Percentiles rank a stretch among this genome's conserved stretches.
phyloP scores from a whole-genome alignment of 2,888 invertebrate genomes.

The Branchinecta sandiegonensis region DNA sequence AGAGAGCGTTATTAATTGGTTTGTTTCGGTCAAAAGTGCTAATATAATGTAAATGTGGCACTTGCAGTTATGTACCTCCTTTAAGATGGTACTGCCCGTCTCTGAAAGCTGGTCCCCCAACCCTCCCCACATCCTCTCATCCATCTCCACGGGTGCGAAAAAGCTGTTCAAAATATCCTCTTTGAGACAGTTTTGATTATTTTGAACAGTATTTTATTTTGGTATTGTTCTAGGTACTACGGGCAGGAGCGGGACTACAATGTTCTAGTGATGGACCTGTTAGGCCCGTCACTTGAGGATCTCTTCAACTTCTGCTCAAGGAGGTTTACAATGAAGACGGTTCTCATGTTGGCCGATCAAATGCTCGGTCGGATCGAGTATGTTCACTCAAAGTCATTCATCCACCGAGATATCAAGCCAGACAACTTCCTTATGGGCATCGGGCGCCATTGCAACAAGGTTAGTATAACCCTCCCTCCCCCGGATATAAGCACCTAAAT shows the following conservation, averaged over 20 bases:
- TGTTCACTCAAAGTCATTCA: conserved; percentile 97
- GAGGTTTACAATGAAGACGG: conserved; percentile 98
- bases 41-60: too few species aligned
- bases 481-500: not conserved
- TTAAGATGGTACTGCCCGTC: too few species aligned
- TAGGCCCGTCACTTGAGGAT: conserved; percentile 95
- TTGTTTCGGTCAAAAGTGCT: too few species aligned
- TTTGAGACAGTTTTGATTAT: too few species aligned
- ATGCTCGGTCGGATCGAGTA: conserved; percentile 78
- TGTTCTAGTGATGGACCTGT: conserved; percentile 96
- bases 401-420: conserved; percentile 95
- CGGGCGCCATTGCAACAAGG: conserved; percentile 91
- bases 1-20: too few species aligned
- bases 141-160: too few species aligned
- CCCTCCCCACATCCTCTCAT: too few species aligned
- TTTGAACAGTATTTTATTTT: too few species aligned
- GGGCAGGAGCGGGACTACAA: conserved; percentile 95
- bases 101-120: too few species aligned
- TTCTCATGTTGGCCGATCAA: conserved; percentile 95
- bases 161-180: too few species aligned
- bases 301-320: conserved; percentile 98
- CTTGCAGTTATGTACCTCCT: too few species aligned
- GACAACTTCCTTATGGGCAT: conserved; percentile 99
- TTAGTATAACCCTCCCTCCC: conserved; percentile 28
- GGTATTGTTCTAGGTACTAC: conserved; percentile 46